Conservation (phyloP, 1,140 invertebrate genomes). For the Brachionus koreanus region DNA sequence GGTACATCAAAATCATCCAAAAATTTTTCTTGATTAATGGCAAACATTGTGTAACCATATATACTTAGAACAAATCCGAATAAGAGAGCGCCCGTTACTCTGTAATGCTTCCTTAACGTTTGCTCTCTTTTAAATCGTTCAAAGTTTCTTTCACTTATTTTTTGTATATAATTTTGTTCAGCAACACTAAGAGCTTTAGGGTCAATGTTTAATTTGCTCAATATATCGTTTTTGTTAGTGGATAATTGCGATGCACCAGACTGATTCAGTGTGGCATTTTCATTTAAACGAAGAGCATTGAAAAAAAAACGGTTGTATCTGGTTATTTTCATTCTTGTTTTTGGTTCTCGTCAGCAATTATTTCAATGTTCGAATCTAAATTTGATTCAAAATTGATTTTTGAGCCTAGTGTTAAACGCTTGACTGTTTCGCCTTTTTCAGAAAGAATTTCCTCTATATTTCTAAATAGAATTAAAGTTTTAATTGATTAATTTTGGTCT, state of each 20-base stretch:
- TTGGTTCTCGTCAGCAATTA: neutral
- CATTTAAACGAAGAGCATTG: neutral
- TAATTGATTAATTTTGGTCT: neutral
- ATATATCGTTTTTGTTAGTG: neutral
- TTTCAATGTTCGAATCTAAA: slow-evolving; percentile 11
- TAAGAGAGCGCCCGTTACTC: slow-evolving; percentile 3
- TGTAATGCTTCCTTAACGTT: neutral
- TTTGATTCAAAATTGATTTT: neutral
- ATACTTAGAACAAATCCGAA: slow-evolving; percentile 2
- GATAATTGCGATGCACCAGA: slow-evolving; percentile 31
- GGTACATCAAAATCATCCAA: slow-evolving; percentile 44
- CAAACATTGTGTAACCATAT: slow-evolving; percentile 40
- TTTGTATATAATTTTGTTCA: slow-evolving; percentile 36
- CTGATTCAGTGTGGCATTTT: slow-evolving; percentile 19
- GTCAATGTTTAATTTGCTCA: slow-evolving; percentile 6
- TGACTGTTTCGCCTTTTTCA: slow-evolving; percentile 74
- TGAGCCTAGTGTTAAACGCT: slow-evolving; percentile 50
- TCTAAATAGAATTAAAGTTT: slow-evolving; percentile 47
- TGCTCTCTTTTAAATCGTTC: neutral
- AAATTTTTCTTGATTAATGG: slow-evolving; percentile 44
- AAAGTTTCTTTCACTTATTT: slow-evolving; percentile 20
- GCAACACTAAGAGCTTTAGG: neutral
- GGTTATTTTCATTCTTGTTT: neutral
- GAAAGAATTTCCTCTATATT: slow-evolving; percentile 80
- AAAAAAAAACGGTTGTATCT: neutral